Conservation (phyloP, 2,888 invertebrate genomes). For the Tryphoninae sp. region DNA sequence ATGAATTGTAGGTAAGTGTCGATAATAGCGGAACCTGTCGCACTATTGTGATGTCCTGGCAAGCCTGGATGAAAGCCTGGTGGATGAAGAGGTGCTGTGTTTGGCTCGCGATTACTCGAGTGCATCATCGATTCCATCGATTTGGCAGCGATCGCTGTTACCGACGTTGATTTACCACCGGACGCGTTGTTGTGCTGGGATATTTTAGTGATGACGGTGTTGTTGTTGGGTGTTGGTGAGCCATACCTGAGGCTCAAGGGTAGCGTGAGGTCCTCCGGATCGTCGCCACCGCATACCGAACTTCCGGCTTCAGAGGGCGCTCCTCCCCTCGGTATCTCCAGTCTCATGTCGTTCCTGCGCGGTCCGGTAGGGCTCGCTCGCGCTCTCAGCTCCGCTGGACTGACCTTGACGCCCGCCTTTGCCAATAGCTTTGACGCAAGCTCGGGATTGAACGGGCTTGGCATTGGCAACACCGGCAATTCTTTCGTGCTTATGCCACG, state of each 20-base stretch:
- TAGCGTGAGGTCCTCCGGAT: conserved; percentile 92
- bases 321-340: conserved; percentile 89
- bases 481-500: conserved; percentile 96
- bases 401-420: conserved; percentile 94
- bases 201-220: conserved; percentile 79
- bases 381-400: conserved; percentile 91
- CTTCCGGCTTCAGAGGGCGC: conserved; percentile 87
- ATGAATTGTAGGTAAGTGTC: conserved; percentile 95
- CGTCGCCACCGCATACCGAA: conserved; percentile 90
- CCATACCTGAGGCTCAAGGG: conserved; percentile 84
- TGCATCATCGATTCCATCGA: conserved; percentile 85
- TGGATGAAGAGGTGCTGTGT: conserved; percentile 84
- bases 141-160: conserved; percentile 86
- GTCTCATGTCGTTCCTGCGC: conserved; percentile 88
- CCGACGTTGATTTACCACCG: conserved; percentile 66
- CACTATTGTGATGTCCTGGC: conserved; percentile 76
- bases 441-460: conserved; percentile 94
- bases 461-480: conserved; percentile 95
- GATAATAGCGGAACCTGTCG: conserved; percentile 87
- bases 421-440: conserved; percentile 90
- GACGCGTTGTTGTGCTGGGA: conserved; percentile 67
- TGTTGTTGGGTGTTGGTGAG: conserved; percentile 85
- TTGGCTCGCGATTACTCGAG: conserved; percentile 85
- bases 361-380: conserved; percentile 94
- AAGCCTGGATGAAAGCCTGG: conserved; percentile 71